These are phyloP conservation scores for Gadus macrocephalus DNA, from an alignment of 2,113 vertebrate genomes.

Conservation along the genomic window DNA sequence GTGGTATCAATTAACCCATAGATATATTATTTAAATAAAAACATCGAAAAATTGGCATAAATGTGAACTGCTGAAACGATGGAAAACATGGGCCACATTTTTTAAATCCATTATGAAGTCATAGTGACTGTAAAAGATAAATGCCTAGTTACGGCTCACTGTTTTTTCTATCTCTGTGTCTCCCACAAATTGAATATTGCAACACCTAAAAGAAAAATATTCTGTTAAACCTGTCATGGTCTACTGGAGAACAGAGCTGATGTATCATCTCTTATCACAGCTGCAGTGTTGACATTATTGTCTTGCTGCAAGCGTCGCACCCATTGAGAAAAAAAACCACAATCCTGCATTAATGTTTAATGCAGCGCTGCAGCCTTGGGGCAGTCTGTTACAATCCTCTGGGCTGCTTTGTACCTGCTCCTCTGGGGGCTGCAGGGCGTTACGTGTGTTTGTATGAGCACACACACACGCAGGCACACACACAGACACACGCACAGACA, in stretches of 20 bases:
- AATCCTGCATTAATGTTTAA: conserved; percentile 56
- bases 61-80: no score
- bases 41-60: no score
- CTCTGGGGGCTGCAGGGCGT: conserved; percentile 20
- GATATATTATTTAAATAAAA: no score
- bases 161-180: no score
- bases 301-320: conserved; percentile 34
- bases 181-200: no score
- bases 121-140: no score
- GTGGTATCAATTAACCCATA: no score
- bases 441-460: not conserved
- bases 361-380: conserved; percentile 49
- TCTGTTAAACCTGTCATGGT: conserved; percentile 24
- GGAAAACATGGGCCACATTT: no score
- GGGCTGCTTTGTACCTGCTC: conserved; percentile 46
- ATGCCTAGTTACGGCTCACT: no score
- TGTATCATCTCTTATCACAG: conserved; percentile 27
- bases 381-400: conserved; percentile 49
- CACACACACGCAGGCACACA: no score
- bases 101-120: no score
- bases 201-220: not conserved
- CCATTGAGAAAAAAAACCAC: conserved; percentile 28
- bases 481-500: no score
- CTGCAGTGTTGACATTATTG: conserved; percentile 31
- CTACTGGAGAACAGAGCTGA: conserved; percentile 6